Percentiles rank a stretch among this genome's conserved stretches.
Conservation (phyloP, 1,140 invertebrate genomes). For the Oreohelix idahoensis region DNA sequence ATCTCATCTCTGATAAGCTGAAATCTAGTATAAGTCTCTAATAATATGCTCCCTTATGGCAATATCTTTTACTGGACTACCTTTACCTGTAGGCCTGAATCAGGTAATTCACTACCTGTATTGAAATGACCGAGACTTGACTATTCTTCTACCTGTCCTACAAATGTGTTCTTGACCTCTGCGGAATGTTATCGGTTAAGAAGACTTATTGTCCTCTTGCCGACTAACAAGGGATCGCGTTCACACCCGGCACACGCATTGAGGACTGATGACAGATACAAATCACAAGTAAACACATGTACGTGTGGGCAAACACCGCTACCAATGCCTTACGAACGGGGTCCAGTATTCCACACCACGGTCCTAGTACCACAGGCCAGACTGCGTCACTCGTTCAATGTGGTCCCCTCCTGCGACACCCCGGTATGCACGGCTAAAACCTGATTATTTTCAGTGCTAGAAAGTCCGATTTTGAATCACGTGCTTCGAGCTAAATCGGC, state of each 20-base stretch:
- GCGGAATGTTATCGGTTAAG: no score
- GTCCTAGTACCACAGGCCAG: neutral
- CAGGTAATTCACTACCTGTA: no score
- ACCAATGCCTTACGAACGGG: neutral
- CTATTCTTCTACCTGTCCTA: no score
- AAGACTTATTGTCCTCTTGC: no score
- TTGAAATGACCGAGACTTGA: no score
- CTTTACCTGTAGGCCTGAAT: no score
- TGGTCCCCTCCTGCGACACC: neutral
- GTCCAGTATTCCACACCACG: neutral
- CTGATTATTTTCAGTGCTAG: constrained; percentile 6
- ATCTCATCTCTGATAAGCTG: no score
- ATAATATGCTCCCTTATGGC: no score
- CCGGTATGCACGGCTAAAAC: neutral
- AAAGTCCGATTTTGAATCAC: constrained; percentile 6
- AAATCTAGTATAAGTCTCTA: no score
- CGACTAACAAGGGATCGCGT: neutral
- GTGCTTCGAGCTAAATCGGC: neutral
- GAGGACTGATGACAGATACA: neutral
- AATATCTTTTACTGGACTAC: no score
- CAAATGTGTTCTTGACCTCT: no score
- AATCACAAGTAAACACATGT: neutral
- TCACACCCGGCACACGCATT: neutral
- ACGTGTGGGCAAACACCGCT: neutral
- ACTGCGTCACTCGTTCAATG: constrained; percentile 9